Evolutionary conservation across 2,888 invertebrate genomes (phyloP).

Genomic region (Trichopoda pennipes): DNA sequence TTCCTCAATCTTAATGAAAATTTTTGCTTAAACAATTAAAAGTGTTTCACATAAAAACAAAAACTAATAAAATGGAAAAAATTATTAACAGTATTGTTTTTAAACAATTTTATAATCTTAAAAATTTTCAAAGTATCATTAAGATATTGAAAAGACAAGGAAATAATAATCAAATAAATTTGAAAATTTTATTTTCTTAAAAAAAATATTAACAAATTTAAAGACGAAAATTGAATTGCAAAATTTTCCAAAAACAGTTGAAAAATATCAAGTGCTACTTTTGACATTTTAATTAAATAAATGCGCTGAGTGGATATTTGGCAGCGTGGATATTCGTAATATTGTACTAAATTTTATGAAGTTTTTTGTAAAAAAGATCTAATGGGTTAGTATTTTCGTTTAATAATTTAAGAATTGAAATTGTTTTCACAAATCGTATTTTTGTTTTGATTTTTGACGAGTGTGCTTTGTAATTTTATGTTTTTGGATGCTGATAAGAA

Average conservation of each 20-base stretch:
- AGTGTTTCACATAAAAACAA: constrained; percentile 4
- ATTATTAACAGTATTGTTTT: background rate
- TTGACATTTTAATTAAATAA: constrained; percentile 43
- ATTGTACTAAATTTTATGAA: background rate
- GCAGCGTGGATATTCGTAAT: background rate
- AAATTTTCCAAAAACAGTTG: constrained; percentile 1
- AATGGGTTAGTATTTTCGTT: constrained; percentile 42
- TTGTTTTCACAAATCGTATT: background rate
- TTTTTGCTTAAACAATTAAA: constrained; percentile 19
- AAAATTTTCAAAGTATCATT: constrained; percentile 46
- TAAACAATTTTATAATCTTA: constrained; percentile 12
- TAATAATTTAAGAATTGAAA: background rate
- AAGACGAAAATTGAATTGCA: background rate
- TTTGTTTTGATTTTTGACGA: background rate
- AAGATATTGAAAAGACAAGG: background rate
- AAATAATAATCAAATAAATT: background rate
- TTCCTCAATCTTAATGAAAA: constrained; percentile 22
- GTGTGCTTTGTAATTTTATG: background rate
- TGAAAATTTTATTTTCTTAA: background rate
- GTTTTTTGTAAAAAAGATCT: background rate
- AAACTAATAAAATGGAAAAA: background rate
- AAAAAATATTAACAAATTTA: constrained; percentile 1
- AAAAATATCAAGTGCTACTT: constrained; percentile 44
- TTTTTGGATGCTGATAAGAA: constrained; percentile 51
- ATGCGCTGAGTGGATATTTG: constrained; percentile 23